Percentiles rank a stretch among this genome's conserved stretches.
These are phyloP conservation scores for Corydoras maculifer DNA, from an alignment of 2,113 vertebrate genomes.

Conservation along the genomic window DNA sequence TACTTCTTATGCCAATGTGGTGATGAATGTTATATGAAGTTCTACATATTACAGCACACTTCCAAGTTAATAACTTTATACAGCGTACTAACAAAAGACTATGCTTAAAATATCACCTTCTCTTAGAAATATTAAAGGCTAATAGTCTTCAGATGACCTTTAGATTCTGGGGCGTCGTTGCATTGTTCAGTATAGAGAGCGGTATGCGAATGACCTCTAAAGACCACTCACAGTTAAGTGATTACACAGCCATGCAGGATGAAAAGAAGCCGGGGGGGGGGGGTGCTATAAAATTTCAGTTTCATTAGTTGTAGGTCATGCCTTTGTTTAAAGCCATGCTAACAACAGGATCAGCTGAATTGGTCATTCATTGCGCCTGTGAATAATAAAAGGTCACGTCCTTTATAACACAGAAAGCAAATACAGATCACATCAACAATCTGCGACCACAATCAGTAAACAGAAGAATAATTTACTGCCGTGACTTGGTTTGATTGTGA, in stretches of 20 bases:
- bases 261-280: slow-evolving; percentile 14
- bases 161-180: slow-evolving; percentile 7
- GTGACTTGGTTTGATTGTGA: not conserved
- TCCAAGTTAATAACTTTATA: slow-evolving; percentile 6
- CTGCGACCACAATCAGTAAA: slow-evolving; percentile 15
- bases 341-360: slow-evolving; percentile 20
- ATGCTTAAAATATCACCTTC: not conserved
- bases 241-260: slow-evolving; percentile 30
- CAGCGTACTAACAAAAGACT: not conserved
- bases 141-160: slow-evolving; percentile 2
- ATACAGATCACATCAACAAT: slow-evolving; percentile 27
- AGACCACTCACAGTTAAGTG: slow-evolving; percentile 24
- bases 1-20: slow-evolving; percentile 2
- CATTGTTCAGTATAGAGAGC: not conserved
- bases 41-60: slow-evolving; percentile 6
- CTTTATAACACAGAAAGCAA: slow-evolving; percentile 40
- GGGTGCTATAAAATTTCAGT: slow-evolving; percentile 17
- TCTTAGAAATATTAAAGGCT: not conserved
- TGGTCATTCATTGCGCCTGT: slow-evolving; percentile 23
- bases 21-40: slow-evolving; percentile 7
- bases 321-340: slow-evolving; percentile 36
- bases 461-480: slow-evolving; percentile 28
- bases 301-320: slow-evolving; percentile 11
- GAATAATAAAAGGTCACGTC: slow-evolving; percentile 42
- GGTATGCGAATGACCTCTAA: slow-evolving; percentile 17